Conservation (phyloP, 2,113 vertebrate genomes). For the Salvelinus alpinus region DNA sequence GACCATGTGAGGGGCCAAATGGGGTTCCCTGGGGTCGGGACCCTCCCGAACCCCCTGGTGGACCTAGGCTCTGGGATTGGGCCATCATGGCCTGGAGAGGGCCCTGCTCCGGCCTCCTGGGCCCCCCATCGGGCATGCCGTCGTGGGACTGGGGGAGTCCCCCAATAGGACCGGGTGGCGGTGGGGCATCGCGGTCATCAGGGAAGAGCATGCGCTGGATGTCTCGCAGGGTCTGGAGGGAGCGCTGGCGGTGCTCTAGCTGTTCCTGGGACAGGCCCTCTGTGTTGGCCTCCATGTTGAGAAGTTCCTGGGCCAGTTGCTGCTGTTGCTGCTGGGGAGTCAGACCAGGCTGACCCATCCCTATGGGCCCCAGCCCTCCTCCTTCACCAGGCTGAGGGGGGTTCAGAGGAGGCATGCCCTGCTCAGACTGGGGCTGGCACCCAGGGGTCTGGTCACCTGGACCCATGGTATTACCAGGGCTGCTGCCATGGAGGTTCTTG, state of each 20-base stretch:
- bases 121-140: constrained; percentile 80
- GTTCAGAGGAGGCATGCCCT: constrained; percentile 46
- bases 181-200: constrained; percentile 86
- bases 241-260: constrained; percentile 94
- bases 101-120: constrained; percentile 82
- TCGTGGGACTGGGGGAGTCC: constrained; percentile 75
- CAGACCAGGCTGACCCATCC: constrained; percentile 59
- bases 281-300: constrained; percentile 90
- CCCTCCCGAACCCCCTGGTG: constrained; percentile 78
- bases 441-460: constrained; percentile 67
- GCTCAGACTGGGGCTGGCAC: constrained; percentile 82
- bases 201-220: constrained; percentile 99
- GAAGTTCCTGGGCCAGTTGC: constrained; percentile 86
- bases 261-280: constrained; percentile 98
- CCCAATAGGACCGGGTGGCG: constrained; percentile 66
- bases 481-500: constrained; percentile 70
- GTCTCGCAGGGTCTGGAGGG: constrained; percentile 94
- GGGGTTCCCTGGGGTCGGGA: constrained; percentile 88
- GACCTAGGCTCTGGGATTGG: constrained; percentile 94
- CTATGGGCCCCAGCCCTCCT: constrained; percentile 28
- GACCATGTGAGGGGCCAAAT: constrained; percentile 87
- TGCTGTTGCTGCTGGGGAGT: constrained; percentile 76
- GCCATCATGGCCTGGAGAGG: constrained; percentile 97
- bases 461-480: constrained; percentile 62
- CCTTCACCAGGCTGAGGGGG: constrained; percentile 58